A percentile compares a stretch with the other conserved stretches of the same genome.
These are phyloP conservation scores for Carposina sasakii DNA, from an alignment of 1,140 invertebrate genomes.

Conservation along the genomic window DNA sequence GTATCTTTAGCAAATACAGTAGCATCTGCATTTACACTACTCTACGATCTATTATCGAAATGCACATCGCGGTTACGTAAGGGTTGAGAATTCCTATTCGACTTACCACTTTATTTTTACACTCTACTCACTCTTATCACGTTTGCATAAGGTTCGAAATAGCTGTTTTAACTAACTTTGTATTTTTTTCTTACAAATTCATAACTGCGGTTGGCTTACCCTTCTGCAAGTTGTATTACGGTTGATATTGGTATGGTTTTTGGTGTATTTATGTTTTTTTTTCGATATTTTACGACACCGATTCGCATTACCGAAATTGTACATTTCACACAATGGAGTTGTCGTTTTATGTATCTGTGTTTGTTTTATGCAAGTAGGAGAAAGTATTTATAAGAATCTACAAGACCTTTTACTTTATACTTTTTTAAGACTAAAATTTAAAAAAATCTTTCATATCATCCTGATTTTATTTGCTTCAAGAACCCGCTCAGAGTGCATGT, in stretches of 20 bases:
- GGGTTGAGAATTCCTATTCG: slow-evolving; percentile 52
- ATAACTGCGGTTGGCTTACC: neutral
- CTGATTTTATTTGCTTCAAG: too few species aligned
- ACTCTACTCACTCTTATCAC: neutral
- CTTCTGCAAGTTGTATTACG: slow-evolving; percentile 12
- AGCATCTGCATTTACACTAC: slow-evolving; percentile 15
- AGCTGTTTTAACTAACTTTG: too few species aligned
- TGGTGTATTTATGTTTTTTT: slow-evolving; percentile 10
- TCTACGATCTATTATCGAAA: slow-evolving; percentile 57
- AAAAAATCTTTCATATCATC: too few species aligned
- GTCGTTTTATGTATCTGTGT: slow-evolving; percentile 17
- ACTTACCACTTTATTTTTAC: slow-evolving; percentile 6
- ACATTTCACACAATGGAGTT: slow-evolving; percentile 26
- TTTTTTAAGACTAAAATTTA: too few species aligned
- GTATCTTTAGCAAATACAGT: too few species aligned
- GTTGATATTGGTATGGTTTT: slow-evolving; percentile 13
- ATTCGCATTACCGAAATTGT: slow-evolving; percentile 52
- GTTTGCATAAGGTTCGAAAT: neutral
- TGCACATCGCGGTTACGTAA: slow-evolving; percentile 59
- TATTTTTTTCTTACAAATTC: neutral
- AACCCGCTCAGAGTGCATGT: too few species aligned
- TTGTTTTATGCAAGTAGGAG: slow-evolving; percentile 6
- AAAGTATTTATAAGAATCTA: too few species aligned
- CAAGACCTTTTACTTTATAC: too few species aligned
- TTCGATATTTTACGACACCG: slow-evolving; percentile 36